A percentile compares a stretch with the other conserved stretches of the same genome.
Conservation (phyloP, 2,113 vertebrate species). For the Xyrauchen texanus region DNA sequence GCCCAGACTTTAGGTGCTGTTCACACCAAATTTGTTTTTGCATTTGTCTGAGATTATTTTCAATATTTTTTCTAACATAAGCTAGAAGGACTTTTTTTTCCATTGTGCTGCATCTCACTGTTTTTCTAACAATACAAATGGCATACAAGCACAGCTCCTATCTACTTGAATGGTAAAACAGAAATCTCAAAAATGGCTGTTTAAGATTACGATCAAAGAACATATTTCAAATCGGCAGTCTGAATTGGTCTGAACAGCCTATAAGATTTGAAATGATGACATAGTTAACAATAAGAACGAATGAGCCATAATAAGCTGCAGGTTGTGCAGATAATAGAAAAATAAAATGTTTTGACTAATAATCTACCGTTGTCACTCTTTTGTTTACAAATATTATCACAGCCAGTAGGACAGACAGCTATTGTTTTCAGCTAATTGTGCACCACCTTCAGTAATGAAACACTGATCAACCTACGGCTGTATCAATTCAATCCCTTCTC, state of each 20-base stretch:
- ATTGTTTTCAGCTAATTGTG: conserved; percentile 40
- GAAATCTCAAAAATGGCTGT: no score
- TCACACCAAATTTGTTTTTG: no score
- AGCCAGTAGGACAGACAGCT: background rate
- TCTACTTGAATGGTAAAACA: no score
- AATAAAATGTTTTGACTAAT: conserved; percentile 10
- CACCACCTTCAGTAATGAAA: conserved; percentile 3
- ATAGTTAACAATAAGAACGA: conserved; percentile 5
- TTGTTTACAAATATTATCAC: conserved; percentile 33
- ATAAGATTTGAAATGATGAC: background rate
- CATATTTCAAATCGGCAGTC: no score
- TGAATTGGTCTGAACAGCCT: no score
- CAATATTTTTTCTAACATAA: no score
- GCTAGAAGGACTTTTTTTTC: no score
- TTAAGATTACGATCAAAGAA: no score
- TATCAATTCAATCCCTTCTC: conserved; percentile 12
- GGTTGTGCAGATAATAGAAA: background rate
- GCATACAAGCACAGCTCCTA: no score
- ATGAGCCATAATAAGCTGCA: conserved; percentile 11
- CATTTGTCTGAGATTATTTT: no score
- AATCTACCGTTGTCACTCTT: conserved; percentile 11
- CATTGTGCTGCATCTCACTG: no score
- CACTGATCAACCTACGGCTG: conserved; percentile 11
- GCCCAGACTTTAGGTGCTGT: background rate
- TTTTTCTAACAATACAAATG: no score